Base-by-base conservation (phyloP, 2,113 vertebrate genomes). In the Lathamus discolor region DNA sequence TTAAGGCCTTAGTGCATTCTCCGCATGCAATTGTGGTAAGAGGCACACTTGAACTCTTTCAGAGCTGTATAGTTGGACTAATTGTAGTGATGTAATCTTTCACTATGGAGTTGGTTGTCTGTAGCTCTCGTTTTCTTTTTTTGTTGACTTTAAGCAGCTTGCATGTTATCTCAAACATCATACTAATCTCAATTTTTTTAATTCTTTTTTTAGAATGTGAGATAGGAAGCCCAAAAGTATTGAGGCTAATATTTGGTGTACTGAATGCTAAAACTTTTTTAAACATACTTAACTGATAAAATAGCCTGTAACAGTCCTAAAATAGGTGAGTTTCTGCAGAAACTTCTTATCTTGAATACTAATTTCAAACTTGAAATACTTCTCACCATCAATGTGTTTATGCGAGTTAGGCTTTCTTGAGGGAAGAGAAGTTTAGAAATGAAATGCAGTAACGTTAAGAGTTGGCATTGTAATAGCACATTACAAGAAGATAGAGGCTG, bases 1-100 rank as follows among this genome's bases (percentile, higher is more conserved):
- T 99, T 96, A 99, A 99, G 98, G 98, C 99, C 92, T 97, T 99
- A 98, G 99, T 99, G 98, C 99, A 99, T 98, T 99, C 99, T 98
- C 99, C 99, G 93, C 98, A 99, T 97, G 99, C 99, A 97, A 98
- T 99, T 97, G 98, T 99, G 99, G 99, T 99, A 98, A 99, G 99
- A 98, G 96, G 95, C 97, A 95, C 96, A 70, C 95, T 97, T 98
- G 98, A 98, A 98, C 97, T 98, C 95, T 98, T 98, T 98, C 94
- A 97, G 96, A 98, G 62, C 91, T 95, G 74, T 97, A 24, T 97
- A 96, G 97, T 96, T 97, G 97, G 95, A 95, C 97, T 98, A 96
- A 97, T 96, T 98, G 95, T 98, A 97, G 92, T 97, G 97, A 91
- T 97, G 91, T 95, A 94, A 95, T 97, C 95, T 97, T 96, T 87